Evolutionary conservation across 2,888 invertebrate genomes (phyloP), one percentile per base, ranked within the genome.

Genomic region (Orthosia gothica): DNA sequence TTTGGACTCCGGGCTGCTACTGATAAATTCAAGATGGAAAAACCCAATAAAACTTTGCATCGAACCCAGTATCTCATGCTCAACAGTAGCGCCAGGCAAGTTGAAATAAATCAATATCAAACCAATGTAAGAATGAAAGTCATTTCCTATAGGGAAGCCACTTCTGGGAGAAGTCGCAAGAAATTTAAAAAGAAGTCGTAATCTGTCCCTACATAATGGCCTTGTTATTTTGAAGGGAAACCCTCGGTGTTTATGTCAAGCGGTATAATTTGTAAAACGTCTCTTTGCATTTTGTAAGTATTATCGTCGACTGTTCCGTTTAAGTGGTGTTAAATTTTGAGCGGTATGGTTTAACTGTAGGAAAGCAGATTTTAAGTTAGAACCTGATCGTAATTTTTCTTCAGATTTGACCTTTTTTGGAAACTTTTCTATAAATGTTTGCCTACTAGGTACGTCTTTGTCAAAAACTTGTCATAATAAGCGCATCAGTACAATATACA

Each of bases 211-310:
- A n/a, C 49, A 50, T 74, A 67, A 81, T 67, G 63, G 61, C 0
- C 58, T 70, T 76, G 68, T 84, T 81, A 75, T 81, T 80, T 59
- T 15, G 47, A 49, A 55, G 26, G 40, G 58, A 16, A 59, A 45
- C 73, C 61, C 52, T 55, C 59, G 45, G 75, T 75, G 64, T 84
- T 74, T 75, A 68, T 70, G 57, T 65, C 70, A 75, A 81, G 70
- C 18, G 32, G 49, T 47, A 50, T 81, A 61, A 81, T 84, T 81
- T 71, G 70, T 71, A 50, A 64, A 57, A 58, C 32, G 61, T 23
- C 49, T 26, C 61, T 47, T 69, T 1, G 40, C 12, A 23, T 73
- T 57, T 58, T 63, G 18, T 50, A 59, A 52, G 57, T 57, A 50
- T 62, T 70, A 62, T 45, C 5, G 5, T 26, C 61, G 26, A 57